Conservation (phyloP, 2,797 vertebrate genomes). For the Rhinichthys osculus region DNA sequence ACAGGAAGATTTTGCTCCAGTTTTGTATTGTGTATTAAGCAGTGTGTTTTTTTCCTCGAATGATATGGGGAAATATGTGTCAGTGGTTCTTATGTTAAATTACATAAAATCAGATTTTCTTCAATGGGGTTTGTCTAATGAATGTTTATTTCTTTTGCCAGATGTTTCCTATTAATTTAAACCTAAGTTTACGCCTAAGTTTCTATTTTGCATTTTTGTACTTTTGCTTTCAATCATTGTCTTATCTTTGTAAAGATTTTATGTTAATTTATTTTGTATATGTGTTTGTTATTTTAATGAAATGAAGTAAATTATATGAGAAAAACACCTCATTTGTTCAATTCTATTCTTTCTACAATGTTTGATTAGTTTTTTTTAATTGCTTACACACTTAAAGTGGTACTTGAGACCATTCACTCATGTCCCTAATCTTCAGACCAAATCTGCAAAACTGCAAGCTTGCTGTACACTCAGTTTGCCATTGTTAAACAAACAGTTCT, state of each 20-base stretch:
- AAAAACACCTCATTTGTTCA: background rate
- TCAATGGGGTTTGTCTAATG: slow-evolving; percentile 45
- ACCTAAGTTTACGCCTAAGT: slow-evolving; percentile 80
- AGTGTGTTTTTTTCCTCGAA: slow-evolving; percentile 37
- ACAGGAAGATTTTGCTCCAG: slow-evolving; percentile 50
- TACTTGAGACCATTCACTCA: background rate
- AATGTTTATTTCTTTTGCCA: slow-evolving; percentile 53
- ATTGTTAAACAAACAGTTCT: too few relatives aligned
- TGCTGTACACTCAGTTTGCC: background rate
- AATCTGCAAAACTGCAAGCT: background rate
- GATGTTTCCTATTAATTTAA: slow-evolving; percentile 64
- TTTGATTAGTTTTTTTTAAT: background rate
- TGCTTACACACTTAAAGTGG: background rate
- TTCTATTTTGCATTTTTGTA: slow-evolving; percentile 72
- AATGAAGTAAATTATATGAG: slow-evolving; percentile 46
- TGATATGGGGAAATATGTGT: slow-evolving; percentile 34
- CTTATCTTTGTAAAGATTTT: slow-evolving; percentile 58
- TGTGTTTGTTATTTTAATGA: slow-evolving; percentile 42
- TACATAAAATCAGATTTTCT: slow-evolving; percentile 12
- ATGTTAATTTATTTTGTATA: slow-evolving; percentile 66
- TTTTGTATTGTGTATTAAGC: slow-evolving; percentile 56
- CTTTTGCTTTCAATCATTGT: slow-evolving; percentile 66
- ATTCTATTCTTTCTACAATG: background rate
- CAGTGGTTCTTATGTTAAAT: slow-evolving; percentile 21
- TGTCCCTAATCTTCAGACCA: background rate